These are phyloP conservation scores for Stylophora pistillata DNA, from an alignment of 64 coral and sea anemone genomes.

Conservation along the genomic window DNA sequence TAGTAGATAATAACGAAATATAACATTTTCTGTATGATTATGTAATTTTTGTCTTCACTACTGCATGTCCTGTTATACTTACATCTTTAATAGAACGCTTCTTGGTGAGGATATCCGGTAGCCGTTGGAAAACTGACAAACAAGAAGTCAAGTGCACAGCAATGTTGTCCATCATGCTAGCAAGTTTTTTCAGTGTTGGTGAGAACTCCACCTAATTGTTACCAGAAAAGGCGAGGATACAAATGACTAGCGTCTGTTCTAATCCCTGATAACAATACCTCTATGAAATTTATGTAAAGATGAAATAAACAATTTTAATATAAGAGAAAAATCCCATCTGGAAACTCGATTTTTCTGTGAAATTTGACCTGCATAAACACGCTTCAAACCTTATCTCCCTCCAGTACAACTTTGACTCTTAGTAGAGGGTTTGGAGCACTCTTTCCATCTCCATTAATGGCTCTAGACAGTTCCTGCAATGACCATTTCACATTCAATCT, in stretches of 20 bases:
- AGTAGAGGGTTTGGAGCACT: constrained; percentile 93
- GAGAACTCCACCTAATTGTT: constrained; percentile 88
- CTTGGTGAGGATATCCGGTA: constrained; percentile 86
- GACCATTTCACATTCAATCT: constrained; percentile 99
- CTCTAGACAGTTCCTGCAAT: constrained; percentile 91
- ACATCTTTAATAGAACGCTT: constrained; percentile 89
- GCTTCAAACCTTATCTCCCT: constrained; percentile 84
- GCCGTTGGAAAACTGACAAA: constrained; percentile 85
- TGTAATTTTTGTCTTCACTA: no score
- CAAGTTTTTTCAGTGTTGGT: constrained; percentile 93
- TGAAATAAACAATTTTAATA: no score
- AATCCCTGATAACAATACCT: no score
- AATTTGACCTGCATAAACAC: not conserved
- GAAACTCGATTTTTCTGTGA: no score
- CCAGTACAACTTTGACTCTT: constrained; percentile 94
- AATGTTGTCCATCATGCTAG: constrained; percentile 97
- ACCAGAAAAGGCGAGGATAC: no score
- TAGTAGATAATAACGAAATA: no score
- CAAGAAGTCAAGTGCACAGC: constrained; percentile 82
- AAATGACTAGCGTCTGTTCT: no score
- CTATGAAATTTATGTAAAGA: no score
- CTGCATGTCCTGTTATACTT: not conserved
- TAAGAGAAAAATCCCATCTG: no score
- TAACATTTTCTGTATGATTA: no score
- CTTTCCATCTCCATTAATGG: constrained; percentile 99